Evolutionary conservation across 1,140 invertebrate species (phyloP).

Genomic region (Eurosta solidaginis): DNA sequence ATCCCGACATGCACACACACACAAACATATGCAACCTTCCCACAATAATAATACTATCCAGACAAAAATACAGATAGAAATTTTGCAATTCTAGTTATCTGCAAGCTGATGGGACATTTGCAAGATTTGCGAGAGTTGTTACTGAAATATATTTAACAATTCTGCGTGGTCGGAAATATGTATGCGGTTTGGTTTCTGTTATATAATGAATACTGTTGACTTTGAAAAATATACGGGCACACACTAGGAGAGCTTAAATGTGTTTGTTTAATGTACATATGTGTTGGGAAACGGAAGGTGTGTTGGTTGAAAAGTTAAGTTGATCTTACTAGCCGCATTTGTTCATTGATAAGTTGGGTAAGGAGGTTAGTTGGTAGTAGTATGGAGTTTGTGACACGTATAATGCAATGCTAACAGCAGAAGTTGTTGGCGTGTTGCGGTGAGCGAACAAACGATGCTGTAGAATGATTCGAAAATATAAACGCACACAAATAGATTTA

Average conservation of each 20-base stretch:
- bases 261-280: background rate
- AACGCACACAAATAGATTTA: background rate
- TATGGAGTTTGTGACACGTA: background rate
- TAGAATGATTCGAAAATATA: background rate
- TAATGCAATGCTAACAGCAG: background rate
- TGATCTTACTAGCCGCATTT: background rate
- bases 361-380: background rate
- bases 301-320: background rate
- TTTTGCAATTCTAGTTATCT: background rate
- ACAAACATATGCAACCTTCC: too few relatives aligned
- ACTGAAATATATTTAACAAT: background rate
- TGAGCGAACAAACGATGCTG: background rate
- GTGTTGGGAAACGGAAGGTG: background rate
- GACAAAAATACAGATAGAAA: background rate
- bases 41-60: too few relatives aligned
- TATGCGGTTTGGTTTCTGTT: too few relatives aligned
- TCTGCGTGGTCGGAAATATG: constrained; percentile 12
- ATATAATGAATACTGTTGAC: background rate
- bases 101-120: background rate
- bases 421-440: constrained; percentile 25
- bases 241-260: background rate
- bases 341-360: background rate
- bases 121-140: background rate
- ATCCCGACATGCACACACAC: background rate
- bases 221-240: background rate